Conservation (phyloP, 2,113 vertebrate species). For the Xerus inauris region DNA sequence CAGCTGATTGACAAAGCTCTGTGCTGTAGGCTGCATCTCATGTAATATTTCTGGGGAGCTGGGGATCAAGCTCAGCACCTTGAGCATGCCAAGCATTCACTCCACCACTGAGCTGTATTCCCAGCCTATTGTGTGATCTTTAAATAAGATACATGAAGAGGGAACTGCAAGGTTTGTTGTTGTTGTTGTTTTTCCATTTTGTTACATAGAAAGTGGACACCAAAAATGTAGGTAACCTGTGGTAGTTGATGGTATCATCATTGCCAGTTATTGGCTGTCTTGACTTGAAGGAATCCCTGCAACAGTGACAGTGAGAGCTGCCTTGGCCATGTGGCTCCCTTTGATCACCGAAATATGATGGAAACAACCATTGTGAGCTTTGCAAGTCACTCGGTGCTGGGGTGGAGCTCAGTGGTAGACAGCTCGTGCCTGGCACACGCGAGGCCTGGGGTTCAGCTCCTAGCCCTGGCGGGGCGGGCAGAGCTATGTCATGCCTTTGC, state of each 20-base stretch:
- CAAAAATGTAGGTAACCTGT: no score
- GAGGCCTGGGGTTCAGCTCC: no score
- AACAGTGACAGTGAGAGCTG: background rate
- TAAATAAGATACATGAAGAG: background rate
- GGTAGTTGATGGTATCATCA: rapidly evolving
- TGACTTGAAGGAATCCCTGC: background rate
- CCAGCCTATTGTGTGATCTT: background rate
- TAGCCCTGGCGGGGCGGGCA: no score
- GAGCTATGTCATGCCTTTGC: no score
- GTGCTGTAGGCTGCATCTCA: background rate
- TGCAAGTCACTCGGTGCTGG: no score
- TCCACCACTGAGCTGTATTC: background rate
- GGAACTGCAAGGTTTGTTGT: no score
- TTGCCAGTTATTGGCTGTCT: background rate
- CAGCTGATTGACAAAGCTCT: background rate
- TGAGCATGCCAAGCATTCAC: background rate
- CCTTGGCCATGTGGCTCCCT: background rate
- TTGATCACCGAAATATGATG: background rate
- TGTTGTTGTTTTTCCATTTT: background rate
- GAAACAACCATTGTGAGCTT: background rate
- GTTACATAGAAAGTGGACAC: background rate
- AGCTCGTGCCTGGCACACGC: background rate
- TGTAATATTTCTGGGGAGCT: background rate
- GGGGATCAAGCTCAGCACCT: background rate
- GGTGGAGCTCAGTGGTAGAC: background rate